Evolutionary conservation across 2,797 vertebrate species (phyloP).

Genomic region (Premnoplex brunnescens): DNA sequence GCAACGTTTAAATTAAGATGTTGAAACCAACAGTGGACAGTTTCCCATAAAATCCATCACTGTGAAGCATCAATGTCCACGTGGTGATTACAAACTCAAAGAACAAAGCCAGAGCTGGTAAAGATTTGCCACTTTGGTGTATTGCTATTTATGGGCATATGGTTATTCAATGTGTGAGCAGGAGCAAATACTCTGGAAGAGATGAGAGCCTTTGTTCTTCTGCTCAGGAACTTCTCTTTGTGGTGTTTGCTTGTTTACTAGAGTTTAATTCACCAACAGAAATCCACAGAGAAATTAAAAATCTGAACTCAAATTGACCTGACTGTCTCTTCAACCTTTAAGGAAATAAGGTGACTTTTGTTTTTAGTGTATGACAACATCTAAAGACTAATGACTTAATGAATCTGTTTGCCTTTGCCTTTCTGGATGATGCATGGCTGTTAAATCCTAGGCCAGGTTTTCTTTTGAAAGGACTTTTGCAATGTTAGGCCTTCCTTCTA

Average conservation of each 20-base stretch:
- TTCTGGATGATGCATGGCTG: not conserved
- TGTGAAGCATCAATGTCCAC: not conserved
- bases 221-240: not conserved
- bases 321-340: not conserved
- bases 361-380: not conserved
- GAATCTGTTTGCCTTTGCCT: not conserved
- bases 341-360: not conserved
- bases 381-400: not conserved
- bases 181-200: not conserved
- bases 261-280: not conserved
- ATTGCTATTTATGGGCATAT: not conserved
- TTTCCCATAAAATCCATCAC: not conserved
- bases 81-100: not conserved
- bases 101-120: not conserved
- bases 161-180: not conserved
- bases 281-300: not conserved
- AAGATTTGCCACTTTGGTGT: not conserved
- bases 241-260: not conserved
- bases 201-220: not conserved
- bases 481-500: not conserved
- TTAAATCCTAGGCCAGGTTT: not conserved
- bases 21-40: not conserved
- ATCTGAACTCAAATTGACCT: not conserved
- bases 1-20: not conserved
- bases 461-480: not conserved